Evolutionary conservation across 92 coral and sea anemone genomes (phyloP), one percentile per base, ranked within the genome.

Genomic region (Phenganax stokvisi): DNA sequence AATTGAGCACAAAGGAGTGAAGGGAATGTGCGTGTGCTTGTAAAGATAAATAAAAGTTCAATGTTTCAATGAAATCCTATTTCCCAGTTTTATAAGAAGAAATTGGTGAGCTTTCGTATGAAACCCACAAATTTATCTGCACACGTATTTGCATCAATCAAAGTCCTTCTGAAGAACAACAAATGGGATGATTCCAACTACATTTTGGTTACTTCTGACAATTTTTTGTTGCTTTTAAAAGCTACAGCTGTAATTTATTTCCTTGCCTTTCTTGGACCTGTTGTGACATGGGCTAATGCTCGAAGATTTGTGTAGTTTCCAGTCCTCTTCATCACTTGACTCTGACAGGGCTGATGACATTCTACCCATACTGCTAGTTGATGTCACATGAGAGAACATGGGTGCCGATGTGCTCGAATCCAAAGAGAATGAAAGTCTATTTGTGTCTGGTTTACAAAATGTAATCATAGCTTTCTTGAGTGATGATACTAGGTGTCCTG

Each of bases 401-500:
- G 53, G 12, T 25, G 69, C 30, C 37, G 81, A 6, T 54, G 69
- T 9, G 53, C 13, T 10, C 13, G 6, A 6, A 6, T 76, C 55
- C 5, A 76, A 30, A 7, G 70, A 76, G 25, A 76, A 76, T 2
- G 64, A 8, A 31, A 76, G 1, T 0, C 10, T 76, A 37, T 27
- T 54, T 4, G 15, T 52, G 3, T 57, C 81, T 2, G 69, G 28
- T 52, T 76, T 76, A 29, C 28, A 16, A 47, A 11, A 29, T 15
- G 10, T 10, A 10, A 44, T 2, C 81, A 57, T 30, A n/a, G 83
- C 83, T 51, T 52, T 63, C 52, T 79, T 79, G 9, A 79, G 13
- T 1, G 83, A 67, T 0, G 73, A 63, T 31, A 79, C 54, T 8
- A 79, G 74, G 30, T 79, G 83, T 9, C 83, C 74, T 7, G 74